These are phyloP conservation scores for Cantharis flavilabris DNA, from an alignment of 2,888 invertebrate genomes.

Conservation along the genomic window DNA sequence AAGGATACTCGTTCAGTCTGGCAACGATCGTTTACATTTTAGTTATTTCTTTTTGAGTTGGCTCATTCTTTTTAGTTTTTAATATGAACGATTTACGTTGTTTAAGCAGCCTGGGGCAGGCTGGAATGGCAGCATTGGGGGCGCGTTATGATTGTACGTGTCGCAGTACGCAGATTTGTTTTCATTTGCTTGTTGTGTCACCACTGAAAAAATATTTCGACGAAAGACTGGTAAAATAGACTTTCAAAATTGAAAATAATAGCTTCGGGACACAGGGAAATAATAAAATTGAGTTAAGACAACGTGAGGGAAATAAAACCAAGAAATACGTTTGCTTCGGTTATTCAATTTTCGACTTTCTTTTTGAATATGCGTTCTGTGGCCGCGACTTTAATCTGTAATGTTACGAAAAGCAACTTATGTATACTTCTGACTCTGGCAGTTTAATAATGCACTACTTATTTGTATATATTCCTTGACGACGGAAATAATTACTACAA, in stretches of 20 bases:
- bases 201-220: slow-evolving; percentile 33
- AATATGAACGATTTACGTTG: slow-evolving; percentile 26
- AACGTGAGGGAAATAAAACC: slow-evolving; percentile 44
- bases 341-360: slow-evolving; percentile 30
- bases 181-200: slow-evolving; percentile 37
- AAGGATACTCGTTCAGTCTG: slow-evolving; percentile 5
- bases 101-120: slow-evolving; percentile 27
- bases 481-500: slow-evolving; percentile 22
- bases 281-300: slow-evolving; percentile 48
- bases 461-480: slow-evolving; percentile 9
- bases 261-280: slow-evolving; percentile 43
- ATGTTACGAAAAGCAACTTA: neutral
- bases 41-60: slow-evolving; percentile 23
- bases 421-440: slow-evolving; percentile 18
- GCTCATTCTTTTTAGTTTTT: slow-evolving; percentile 24
- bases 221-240: slow-evolving; percentile 42
- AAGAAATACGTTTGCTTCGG: slow-evolving; percentile 37
- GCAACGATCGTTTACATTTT: slow-evolving; percentile 17
- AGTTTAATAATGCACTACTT: slow-evolving; percentile 23
- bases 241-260: slow-evolving; percentile 50
- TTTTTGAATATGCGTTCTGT: slow-evolving; percentile 16
- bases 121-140: slow-evolving; percentile 26
- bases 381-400: slow-evolving; percentile 10
- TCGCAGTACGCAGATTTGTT: slow-evolving; percentile 37
- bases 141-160: slow-evolving; percentile 27